Evolutionary conservation across 92 coral and sea anemone species (phyloP), one percentile per base, ranked within the genome.

Genomic region (Phymanthus crucifer): DNA sequence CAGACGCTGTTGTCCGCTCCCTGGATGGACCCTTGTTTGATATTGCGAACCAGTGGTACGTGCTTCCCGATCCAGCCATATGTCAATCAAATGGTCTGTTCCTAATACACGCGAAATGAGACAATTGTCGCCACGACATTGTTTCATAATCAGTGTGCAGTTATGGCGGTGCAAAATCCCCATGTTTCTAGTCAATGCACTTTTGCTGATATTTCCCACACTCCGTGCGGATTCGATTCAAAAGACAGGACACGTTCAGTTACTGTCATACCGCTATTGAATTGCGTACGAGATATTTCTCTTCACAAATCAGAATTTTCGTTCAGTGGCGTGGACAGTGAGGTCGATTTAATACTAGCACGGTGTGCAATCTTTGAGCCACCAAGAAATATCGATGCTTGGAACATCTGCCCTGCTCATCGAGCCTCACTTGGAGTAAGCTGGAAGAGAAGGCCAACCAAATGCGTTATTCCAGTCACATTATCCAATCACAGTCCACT

Each of bases 331-430:
- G 7, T 8, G 13, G 19, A 75, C 3, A 75, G 50, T 47, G 79
- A 75, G 4, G 68, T 75, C 0, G 79, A 75, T 21, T 52, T 48
- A 10, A 35, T 75, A 3, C 35, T 47, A 19, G 35, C 68, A 26
- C 29, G 79, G 31, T 21, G 45, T 12, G 37, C 33, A 1, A 45
- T 75, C 10, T 75, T 75, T 35, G 9, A 17, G 5, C 68, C 1
- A 4, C 79, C 79, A 16, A 11, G n/a, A 3, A 75, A 75, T 36
- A 50, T 75, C 10, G 58, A 29, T 19, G 32, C n/a, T 14, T 33
- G 31, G 45, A 33, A 21, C 12, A 50, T 82, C 5, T 74, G 85
- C n/a, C 85, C 85, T 12, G 32, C 13, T 9, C 85, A 80, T 64
- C 72, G 72, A 32, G 72, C 70, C 2, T 48, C 79, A 8, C 79